Base-by-base conservation (phyloP, 1,140 invertebrate genomes). In the Chironomus striatipennis region DNA sequence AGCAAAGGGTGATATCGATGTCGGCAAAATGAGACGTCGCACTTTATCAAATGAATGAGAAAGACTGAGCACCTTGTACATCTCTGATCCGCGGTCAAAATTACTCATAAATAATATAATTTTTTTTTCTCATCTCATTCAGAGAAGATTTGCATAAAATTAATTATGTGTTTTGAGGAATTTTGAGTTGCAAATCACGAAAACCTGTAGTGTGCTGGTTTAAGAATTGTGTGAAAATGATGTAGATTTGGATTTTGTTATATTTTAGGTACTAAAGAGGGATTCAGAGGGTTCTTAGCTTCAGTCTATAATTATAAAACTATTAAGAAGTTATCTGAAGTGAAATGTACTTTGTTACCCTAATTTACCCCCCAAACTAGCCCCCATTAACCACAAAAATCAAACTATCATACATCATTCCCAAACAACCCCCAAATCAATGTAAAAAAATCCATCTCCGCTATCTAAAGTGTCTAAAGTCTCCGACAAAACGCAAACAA, bases 131-230 rank as follows among this genome's bases (percentile, higher is more conserved):
- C 12, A 12, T n/a, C n/a, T 57, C 47, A 57, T 34, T 70, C 65
- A 9, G n/a, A 10, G 7, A 10, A 21, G 65, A 70, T 70, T 70
- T 70, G 65, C 65, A 70, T 70, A 70, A 70, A 70, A 70, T 70
- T 70, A 70, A 70, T 70, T 70, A 70, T 70, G 65, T 70, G 65
- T 70, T 70, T 70, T 70, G 65, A 70, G 65, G 65, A 18, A 70
- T 70, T 70, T 57, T 57, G 47, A 12, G 47, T 57, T 57, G 47
- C 47, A 57, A 57, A 57, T 57, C 47, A 57, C 47, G 7, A 10
- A 10, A n/a, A 10, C n/a, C 47, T 12, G 47, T n/a, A n/a, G n/a
- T n/a, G n/a, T n/a, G n/a, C n/a, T n/a, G n/a, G n/a, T n/a, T n/a
- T n/a, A n/a, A n/a, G n/a, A n/a, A n/a, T n/a, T n/a, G n/a, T n/a